Base-by-base conservation (phyloP, 92 coral and sea anemone species). In the Diadumene lineata region DNA sequence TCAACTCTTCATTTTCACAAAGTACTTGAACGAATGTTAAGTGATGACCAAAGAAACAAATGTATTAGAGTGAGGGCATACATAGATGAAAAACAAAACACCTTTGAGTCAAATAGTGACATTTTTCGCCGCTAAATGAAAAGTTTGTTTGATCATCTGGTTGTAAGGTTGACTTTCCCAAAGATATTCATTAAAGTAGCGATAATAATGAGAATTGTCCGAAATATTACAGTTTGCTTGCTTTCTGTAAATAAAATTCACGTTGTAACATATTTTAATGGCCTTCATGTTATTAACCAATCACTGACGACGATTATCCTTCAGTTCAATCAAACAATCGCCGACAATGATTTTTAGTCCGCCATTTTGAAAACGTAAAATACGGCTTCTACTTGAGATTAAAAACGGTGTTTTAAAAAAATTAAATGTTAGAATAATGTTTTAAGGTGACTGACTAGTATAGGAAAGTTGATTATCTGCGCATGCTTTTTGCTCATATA, bases 91-190 rank as follows among this genome's bases (percentile, higher is more conserved):
- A n/a, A n/a, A n/a, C n/a, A n/a, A n/a, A n/a, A n/a, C n/a, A n/a
- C n/a, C n/a, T n/a, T n/a, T n/a, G n/a, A n/a, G n/a, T n/a, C n/a
- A n/a, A n/a, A 46, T 27, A 67, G 23, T 46, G 34, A 69, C 74
- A 69, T 46, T 50, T 19, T 28, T 28, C 15, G 17, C 26, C 65
- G 32, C n/a, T 60, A 22, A 23, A 60, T 60, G 65, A 32, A 50
- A 69, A 44, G 25, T 7, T 53, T 69, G 44, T 69, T 69, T 68
- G 34, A 23, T 43, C 73, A 69, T 69, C 74, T 69, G 73, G 8
- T 68, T 22, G 53, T 22, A 0, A 33, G 73, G 15, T n/a, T 18
- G 17, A 38, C 73, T 48, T 68, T 68, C 73, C 73, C 73, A 24
- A 9, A 6, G 16, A 25, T 46, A 44, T 68, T 38, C 21, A 68